phyloP scores from a whole-genome alignment of 1,140 invertebrate species.

The Paramacrobiotus metropolitanus region DNA sequence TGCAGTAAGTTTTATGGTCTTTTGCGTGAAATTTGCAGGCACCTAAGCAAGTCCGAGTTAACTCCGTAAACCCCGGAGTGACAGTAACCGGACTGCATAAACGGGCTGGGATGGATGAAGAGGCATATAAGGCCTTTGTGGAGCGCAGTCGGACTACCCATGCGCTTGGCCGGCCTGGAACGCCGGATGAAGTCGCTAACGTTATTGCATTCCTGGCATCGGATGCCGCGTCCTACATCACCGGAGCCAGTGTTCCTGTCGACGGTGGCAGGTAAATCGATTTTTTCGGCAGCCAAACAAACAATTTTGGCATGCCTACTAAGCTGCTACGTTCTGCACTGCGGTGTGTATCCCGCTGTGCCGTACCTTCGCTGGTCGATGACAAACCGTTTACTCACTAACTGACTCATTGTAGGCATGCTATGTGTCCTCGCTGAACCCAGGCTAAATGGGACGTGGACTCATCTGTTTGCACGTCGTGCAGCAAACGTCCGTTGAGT shows the following conservation, averaged over 20 bases:
- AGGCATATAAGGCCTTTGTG: constrained; percentile 43
- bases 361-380: background rate
- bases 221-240: constrained; percentile 49
- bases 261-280: constrained; percentile 38
- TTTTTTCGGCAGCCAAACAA: too few relatives aligned
- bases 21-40: too few relatives aligned
- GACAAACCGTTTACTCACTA: background rate
- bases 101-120: constrained; percentile 41
- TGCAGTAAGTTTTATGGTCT: too few relatives aligned
- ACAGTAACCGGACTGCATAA: constrained; percentile 50
- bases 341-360: too few relatives aligned
- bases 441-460: background rate
- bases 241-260: constrained; percentile 48
- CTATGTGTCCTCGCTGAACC: constrained; percentile 44
- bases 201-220: constrained; percentile 63
- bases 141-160: constrained; percentile 47
- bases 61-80: constrained; percentile 43
- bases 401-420: constrained; percentile 26
- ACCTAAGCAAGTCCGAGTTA: constrained; percentile 15
- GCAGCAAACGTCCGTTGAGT: background rate
- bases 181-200: constrained; percentile 46
- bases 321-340: too few relatives aligned
- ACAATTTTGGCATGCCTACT: too few relatives aligned
- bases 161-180: constrained; percentile 48
- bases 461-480: background rate